phyloP scores from a whole-genome alignment of 2,888 invertebrate species.

The Mantis religiosa region DNA sequence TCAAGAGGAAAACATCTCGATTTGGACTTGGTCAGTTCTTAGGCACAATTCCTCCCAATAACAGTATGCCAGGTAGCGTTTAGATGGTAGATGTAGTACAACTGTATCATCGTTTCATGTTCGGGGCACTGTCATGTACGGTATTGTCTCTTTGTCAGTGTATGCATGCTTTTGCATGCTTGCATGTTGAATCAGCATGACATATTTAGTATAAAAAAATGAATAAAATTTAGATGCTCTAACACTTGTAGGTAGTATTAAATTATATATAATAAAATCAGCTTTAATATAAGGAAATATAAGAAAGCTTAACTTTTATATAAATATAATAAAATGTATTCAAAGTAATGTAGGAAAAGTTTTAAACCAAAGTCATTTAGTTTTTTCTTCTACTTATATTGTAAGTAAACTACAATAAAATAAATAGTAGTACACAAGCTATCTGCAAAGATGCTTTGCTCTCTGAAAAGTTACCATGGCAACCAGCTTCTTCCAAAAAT shows the following conservation, averaged over 20 bases:
- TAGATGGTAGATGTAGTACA: slow-evolving; percentile 36
- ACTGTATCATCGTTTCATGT: slow-evolving; percentile 5
- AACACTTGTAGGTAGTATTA: background rate
- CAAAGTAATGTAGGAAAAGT: too few relatives aligned
- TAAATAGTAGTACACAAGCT: too few relatives aligned
- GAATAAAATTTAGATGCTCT: background rate
- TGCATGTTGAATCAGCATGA: background rate
- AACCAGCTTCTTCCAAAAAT: too few relatives aligned
- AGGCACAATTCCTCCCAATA: slow-evolving; percentile 54
- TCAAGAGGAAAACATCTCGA: slow-evolving; percentile 87
- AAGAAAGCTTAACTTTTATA: too few relatives aligned
- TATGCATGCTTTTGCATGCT: background rate
- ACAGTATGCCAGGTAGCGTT: slow-evolving; percentile 58
- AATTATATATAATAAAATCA: too few relatives aligned
- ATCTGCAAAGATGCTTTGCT: too few relatives aligned
- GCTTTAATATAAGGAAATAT: too few relatives aligned
- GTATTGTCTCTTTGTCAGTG: background rate
- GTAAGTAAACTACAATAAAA: too few relatives aligned
- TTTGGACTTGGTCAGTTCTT: slow-evolving; percentile 85
- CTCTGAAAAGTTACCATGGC: too few relatives aligned
- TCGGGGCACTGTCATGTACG: background rate
- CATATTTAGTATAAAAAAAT: background rate
- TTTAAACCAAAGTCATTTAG: too few relatives aligned
- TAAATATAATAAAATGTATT: too few relatives aligned
- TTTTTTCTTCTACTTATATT: too few relatives aligned